Evolutionary conservation across 92 coral and sea anemone genomes (phyloP), one percentile per base, ranked within the genome.

Genomic region (Plumapathes pennacea): DNA sequence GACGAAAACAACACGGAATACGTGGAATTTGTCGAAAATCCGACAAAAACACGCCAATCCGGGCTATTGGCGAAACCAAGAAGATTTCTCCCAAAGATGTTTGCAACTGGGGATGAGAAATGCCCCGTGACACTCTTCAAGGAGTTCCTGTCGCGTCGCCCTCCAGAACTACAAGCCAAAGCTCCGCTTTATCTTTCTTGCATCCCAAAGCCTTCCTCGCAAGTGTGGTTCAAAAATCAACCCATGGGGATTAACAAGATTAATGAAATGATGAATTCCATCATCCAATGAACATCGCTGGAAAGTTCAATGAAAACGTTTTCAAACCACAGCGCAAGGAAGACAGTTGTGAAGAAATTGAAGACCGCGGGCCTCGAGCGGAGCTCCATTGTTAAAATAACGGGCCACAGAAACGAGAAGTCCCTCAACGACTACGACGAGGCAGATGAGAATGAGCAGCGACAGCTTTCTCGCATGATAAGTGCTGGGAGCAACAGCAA

Each of bases 61-160:
- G 82, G 82, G 29, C 65, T 75, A 27, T 37, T n/a, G 8, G 74
- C 74, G 26, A 74, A 44, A 26, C 82, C 68, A 32, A 21, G 68
- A 59, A 54, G 71, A 46, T 57, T 58, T 49, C 42, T 54, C 26
- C 75, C 76, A 8, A 80, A 80, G 49, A 80, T 72, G 64, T 80
- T 73, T 67, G 71, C 72, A 22, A 66, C 82, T 33, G 66, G 59
- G 36, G 67, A 62, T 38, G 62, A 60, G 15, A 34, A 58, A 32
- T 65, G 81, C 38, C 87, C 81, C 5, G 87, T 72, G 32, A 43
- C 67, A 15, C 40, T 71, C 18, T 62, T 78, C 67, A 78, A 62
- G 41, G 85, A 69, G 67, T 61, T 24, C 56, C n/a, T n/a, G n/a
- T n/a, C n/a, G n/a, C 78, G 54, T 33, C 64, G 74, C 25, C 79